Base-by-base conservation (phyloP, 53 echinoderm and acorn worm genomes). In the Echinarachnius parma region DNA sequence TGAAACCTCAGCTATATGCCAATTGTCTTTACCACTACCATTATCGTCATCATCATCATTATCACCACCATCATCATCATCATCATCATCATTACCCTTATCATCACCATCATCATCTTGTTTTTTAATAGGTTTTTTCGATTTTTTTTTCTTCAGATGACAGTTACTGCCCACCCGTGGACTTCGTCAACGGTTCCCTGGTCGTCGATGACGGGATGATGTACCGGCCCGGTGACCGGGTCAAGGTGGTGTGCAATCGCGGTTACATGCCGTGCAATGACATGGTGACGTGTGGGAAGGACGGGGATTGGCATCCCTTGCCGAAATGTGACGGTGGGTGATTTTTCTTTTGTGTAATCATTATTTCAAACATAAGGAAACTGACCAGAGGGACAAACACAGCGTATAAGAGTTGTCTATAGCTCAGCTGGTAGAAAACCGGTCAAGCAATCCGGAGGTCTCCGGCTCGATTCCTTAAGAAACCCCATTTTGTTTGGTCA, bases 311-410 rank as follows among this genome's bases (percentile, higher is more conserved):
- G 87, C 19, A 57, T 59, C 78, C 70, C 23, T 48, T 60, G 14
- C 82, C 87, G 0, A 49, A 39, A 35, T 87, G 87, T 60, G 62
- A 47, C 71, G 75, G 87, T 87, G 42, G n/a, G 61, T 63, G 23
- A n/a, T n/a, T n/a, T n/a, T n/a, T n/a, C n/a, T n/a, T n/a, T n/a
- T n/a, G n/a, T n/a, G n/a, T n/a, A n/a, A n/a, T n/a, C n/a, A n/a
- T n/a, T n/a, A n/a, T n/a, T n/a, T n/a, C n/a, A n/a, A n/a, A n/a
- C n/a, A n/a, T n/a, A n/a, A n/a, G n/a, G n/a, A n/a, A n/a, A n/a
- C n/a, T n/a, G n/a, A n/a, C n/a, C n/a, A n/a, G n/a, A n/a, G n/a
- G n/a, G n/a, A n/a, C n/a, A n/a, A n/a, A n/a, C n/a, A n/a, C n/a
- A n/a, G n/a, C n/a, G n/a, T n/a, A n/a, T n/a, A n/a, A n/a, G n/a